Percentiles rank a stretch among this genome's conserved stretches.
These are phyloP conservation scores for Peromyscus leucopus DNA, from an alignment of 2,113 vertebrate genomes.

Conservation along the genomic window DNA sequence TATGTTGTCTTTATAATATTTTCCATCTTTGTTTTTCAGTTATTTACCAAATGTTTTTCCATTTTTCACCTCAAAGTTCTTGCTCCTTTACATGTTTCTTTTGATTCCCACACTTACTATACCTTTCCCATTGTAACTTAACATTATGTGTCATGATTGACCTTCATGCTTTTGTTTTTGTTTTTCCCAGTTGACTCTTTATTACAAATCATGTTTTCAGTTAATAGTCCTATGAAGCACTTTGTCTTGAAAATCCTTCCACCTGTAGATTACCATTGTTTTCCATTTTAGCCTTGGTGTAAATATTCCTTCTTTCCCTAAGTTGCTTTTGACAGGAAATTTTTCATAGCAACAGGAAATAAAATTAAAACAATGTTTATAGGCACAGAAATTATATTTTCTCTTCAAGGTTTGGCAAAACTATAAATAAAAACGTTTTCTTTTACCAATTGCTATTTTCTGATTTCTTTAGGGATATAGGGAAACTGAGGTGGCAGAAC, in stretches of 20 bases:
- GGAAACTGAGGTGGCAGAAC: background rate
- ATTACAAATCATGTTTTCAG: slow-evolving; percentile 35
- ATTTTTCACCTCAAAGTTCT: background rate
- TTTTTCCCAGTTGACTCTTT: slow-evolving; percentile 16
- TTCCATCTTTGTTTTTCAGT: background rate
- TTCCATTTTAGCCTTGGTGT: background rate
- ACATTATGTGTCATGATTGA: background rate
- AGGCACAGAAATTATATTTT: background rate
- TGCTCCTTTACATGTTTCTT: background rate
- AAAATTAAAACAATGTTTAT: background rate
- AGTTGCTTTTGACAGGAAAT: background rate
- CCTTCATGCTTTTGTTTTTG: background rate
- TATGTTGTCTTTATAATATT: slow-evolving; percentile 8
- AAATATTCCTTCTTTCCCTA: background rate
- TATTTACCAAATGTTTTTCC: background rate
- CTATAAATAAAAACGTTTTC: background rate
- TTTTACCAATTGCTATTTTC: background rate
- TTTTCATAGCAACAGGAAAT: background rate
- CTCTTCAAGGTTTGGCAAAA: background rate
- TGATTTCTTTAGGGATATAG: background rate
- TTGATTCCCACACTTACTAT: background rate
- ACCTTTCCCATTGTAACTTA: background rate
- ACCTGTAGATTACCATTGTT: background rate
- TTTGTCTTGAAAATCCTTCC: background rate
- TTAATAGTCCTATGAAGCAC: slow-evolving; percentile 12